These are phyloP conservation scores for Sinodicranocentrus sp. DNA, from an alignment of 2,888 invertebrate species.

Conservation along the genomic window DNA sequence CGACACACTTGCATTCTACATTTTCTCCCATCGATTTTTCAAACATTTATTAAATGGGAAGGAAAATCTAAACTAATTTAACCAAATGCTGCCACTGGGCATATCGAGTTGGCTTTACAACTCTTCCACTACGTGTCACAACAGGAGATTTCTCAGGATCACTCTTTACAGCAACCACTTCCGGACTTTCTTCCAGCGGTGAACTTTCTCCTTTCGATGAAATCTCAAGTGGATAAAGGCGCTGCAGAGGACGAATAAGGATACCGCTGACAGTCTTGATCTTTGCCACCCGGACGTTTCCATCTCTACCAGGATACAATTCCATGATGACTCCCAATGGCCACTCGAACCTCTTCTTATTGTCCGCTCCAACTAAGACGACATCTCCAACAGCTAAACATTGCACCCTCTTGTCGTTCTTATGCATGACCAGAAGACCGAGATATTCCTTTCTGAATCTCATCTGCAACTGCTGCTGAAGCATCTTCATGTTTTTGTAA, in stretches of 20 bases:
- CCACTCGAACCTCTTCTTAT: background rate
- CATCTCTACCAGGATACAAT: background rate
- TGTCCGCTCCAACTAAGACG: constrained; percentile 3
- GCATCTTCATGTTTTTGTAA: background rate
- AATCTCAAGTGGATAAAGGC: background rate
- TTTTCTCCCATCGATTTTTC: no score
- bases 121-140: no score
- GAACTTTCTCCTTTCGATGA: background rate
- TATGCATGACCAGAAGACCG: background rate
- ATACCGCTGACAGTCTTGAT: constrained; percentile 9
- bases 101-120: no score
- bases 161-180: no score
- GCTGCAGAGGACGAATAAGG: background rate
- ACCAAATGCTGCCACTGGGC: no score
- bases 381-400: constrained; percentile 6
- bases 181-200: no score
- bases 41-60: no score
- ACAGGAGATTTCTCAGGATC: no score
- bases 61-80: no score
- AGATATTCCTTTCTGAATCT: constrained; percentile 35
- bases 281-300: background rate
- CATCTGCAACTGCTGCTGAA: background rate
- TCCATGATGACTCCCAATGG: background rate
- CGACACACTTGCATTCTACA: no score
- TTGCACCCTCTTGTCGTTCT: background rate